These are phyloP conservation scores for Cheirogaleus major DNA, from an alignment of 2,797 vertebrate species.

Conservation along the genomic window DNA sequence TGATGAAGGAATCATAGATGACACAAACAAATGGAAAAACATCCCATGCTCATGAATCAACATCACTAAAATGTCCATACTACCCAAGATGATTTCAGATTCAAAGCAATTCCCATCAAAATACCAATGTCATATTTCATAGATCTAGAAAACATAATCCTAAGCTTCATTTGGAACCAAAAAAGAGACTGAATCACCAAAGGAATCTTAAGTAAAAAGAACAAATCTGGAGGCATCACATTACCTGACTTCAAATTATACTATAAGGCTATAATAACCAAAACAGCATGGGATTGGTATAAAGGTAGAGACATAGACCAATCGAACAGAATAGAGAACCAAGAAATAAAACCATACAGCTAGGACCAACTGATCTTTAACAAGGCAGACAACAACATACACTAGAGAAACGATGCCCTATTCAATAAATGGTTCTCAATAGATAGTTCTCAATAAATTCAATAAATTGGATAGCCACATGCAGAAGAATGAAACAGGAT, in stretches of 20 bases:
- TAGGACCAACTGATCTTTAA: neutral
- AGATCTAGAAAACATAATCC: neutral
- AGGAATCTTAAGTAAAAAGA: neutral
- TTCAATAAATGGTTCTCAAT: neutral
- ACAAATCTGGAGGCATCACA: neutral
- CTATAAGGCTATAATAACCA: neutral
- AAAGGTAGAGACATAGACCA: neutral
- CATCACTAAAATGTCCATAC: neutral
- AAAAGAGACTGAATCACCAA: neutral
- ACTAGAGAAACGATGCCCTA: neutral
- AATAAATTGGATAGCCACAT: neutral
- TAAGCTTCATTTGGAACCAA: neutral
- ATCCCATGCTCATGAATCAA: neutral
- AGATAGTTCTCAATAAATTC: neutral
- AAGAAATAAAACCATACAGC: neutral
- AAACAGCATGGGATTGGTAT: neutral
- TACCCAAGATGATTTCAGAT: neutral
- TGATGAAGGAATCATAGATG: neutral
- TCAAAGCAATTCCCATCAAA: neutral
- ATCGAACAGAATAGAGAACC: neutral
- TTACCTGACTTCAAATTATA: neutral
- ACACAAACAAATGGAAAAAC: neutral
- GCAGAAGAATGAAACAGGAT: neutral
- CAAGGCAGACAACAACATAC: neutral
- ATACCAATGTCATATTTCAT: neutral